Percentiles rank a stretch among this genome's conserved stretches.
phyloP scores from a whole-genome alignment of 2,888 invertebrate species.

The Helleia helle region DNA sequence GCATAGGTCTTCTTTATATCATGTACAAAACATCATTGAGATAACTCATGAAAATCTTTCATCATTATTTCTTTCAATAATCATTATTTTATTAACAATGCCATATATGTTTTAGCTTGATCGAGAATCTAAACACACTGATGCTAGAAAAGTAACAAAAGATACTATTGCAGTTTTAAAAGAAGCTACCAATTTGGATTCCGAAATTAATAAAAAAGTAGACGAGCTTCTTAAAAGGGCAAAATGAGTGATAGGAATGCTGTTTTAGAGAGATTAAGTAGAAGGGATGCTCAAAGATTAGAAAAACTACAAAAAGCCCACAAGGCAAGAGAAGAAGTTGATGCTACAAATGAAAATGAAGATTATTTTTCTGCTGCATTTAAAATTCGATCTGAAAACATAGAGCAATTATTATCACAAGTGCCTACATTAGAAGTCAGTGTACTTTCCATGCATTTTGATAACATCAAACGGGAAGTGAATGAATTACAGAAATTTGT shows the following conservation, averaged over 20 bases:
- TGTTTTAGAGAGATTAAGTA: constrained; percentile 61
- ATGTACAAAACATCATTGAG: too few relatives aligned
- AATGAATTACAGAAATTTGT: constrained; percentile 85
- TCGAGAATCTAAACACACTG: constrained; percentile 42
- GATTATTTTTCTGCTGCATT: constrained; percentile 82
- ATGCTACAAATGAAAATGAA: constrained; percentile 77
- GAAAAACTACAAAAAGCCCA: constrained; percentile 78
- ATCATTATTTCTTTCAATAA: too few relatives aligned
- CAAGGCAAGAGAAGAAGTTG: constrained; percentile 75
- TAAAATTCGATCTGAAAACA: constrained; percentile 76
- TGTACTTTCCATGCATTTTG: constrained; percentile 75
- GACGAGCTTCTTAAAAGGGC: constrained; percentile 57
- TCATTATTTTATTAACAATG: too few relatives aligned
- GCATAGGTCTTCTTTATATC: too few relatives aligned
- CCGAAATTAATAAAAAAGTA: constrained; percentile 58
- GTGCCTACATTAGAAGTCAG: constrained; percentile 63
- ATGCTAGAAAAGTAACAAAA: constrained; percentile 39
- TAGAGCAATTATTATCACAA: constrained; percentile 76
- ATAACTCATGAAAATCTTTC: too few relatives aligned
- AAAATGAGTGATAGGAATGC: constrained; percentile 62
- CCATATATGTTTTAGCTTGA: constrained; percentile 47
- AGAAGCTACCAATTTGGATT: constrained; percentile 56
- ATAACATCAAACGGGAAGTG: constrained; percentile 80
- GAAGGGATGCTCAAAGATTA: constrained; percentile 77
- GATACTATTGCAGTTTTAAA: constrained; percentile 52